Conservation (phyloP, 2,113 vertebrate genomes). For the Callochromis pleurospilus region DNA sequence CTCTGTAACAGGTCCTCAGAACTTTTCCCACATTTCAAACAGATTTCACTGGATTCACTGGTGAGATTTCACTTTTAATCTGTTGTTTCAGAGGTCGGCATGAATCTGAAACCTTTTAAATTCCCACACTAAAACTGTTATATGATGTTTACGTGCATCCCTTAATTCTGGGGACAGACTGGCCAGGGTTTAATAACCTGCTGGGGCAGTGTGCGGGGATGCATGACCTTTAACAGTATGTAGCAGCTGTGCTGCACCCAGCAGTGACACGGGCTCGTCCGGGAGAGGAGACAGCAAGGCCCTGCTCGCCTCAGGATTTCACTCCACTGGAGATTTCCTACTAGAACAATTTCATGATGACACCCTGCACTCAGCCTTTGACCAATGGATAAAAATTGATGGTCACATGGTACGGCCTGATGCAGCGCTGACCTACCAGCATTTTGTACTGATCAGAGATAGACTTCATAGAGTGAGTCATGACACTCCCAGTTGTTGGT, state of each 20-base stretch:
- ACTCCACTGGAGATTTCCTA: no score
- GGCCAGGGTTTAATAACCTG: no score
- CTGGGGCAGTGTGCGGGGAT: no score
- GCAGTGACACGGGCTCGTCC: no score
- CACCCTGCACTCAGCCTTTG: no score
- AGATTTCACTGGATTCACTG: not conserved
- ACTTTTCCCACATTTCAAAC: not conserved
- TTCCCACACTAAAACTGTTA: not conserved
- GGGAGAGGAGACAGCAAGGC: no score
- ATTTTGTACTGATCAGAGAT: not conserved
- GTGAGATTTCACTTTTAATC: not conserved
- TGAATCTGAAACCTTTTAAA: not conserved
- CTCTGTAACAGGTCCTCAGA: not conserved
- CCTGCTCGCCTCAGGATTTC: no score
- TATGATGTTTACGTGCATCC: not conserved
- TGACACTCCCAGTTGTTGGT: not conserved
- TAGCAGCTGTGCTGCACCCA: no score
- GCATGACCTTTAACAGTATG: no score
- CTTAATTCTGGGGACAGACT: no score
- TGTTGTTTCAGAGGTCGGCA: not conserved
- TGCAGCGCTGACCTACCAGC: not conserved
- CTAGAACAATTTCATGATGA: no score
- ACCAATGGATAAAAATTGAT: no score
- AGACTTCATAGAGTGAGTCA: not conserved
- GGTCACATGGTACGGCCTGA: not conserved